Conservation (phyloP, 2,113 vertebrate species). For the Chloropsis cyanopogon region DNA sequence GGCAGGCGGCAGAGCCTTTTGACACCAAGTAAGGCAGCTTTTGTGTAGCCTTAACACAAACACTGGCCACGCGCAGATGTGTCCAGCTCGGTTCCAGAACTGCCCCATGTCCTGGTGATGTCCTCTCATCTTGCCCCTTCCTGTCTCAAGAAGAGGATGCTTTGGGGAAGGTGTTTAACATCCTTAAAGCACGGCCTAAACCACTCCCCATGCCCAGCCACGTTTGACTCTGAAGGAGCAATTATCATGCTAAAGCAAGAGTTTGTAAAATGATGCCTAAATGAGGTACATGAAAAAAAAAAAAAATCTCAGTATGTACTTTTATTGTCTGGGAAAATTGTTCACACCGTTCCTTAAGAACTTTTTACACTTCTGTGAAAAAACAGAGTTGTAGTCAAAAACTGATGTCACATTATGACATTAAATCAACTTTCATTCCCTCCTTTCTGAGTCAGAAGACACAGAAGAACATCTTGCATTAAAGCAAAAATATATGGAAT, state of each 20-base stretch:
- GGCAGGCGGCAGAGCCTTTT: not conserved
- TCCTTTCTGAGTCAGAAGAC: not conserved
- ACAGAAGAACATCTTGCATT: not conserved
- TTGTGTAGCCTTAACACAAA: not conserved
- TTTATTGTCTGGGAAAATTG: not conserved
- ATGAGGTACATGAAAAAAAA: not conserved
- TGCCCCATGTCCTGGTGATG: not conserved
- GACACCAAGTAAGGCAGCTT: not conserved
- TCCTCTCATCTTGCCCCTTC: not conserved
- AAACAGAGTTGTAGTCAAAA: not conserved
- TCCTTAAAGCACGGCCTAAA: not conserved
- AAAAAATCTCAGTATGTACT: not conserved
- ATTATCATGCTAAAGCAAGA: not conserved
- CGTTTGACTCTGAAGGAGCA: not conserved
- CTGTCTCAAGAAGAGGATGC: not conserved
- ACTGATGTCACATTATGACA: not conserved
- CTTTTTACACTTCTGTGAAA: not conserved
- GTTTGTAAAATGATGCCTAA: not conserved
- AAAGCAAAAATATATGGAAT: not conserved
- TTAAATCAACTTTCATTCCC: not conserved
- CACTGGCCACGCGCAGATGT: accelerated
- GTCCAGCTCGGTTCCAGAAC: not conserved
- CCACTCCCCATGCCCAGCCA: not conserved
- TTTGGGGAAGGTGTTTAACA: not conserved
- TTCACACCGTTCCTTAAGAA: not conserved